These are phyloP conservation scores for Condylostylus longicornis DNA, from an alignment of 1,140 invertebrate species.

Conservation along the genomic window DNA sequence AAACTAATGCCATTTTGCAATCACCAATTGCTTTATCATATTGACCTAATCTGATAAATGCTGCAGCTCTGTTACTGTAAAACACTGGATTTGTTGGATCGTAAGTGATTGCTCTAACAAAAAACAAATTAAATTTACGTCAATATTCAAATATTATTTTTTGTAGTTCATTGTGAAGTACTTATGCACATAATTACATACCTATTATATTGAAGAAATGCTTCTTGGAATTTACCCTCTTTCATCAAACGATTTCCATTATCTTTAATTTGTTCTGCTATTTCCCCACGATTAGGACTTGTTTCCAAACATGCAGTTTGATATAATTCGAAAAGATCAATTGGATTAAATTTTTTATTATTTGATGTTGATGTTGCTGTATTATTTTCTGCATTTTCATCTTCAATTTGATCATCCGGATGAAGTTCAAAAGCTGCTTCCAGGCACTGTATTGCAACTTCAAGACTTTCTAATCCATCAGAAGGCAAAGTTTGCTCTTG, in stretches of 20 bases:
- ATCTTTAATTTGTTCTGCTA: constrained; percentile 64
- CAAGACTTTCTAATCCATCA: constrained; percentile 64
- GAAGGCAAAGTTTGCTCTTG: constrained; percentile 23
- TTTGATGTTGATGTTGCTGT: constrained; percentile 2
- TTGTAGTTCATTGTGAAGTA: constrained; percentile 22
- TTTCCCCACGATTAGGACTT: constrained; percentile 38
- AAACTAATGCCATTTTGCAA: constrained; percentile 69
- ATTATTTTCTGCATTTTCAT: constrained; percentile 4
- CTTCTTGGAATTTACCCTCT: constrained; percentile 58
- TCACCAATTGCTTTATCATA: constrained; percentile 72
- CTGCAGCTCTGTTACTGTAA: constrained; percentile 88
- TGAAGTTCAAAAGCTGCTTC: constrained; percentile 60
- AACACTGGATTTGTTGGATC: constrained; percentile 82
- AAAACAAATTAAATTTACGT: constrained; percentile 15
- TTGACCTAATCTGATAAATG: constrained; percentile 71
- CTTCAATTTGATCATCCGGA: constrained; percentile 33
- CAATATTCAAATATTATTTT: background rate
- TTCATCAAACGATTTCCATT: constrained; percentile 82
- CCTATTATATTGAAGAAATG: constrained; percentile 65
- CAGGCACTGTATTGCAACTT: constrained; percentile 71
- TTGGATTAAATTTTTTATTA: constrained; percentile 22
- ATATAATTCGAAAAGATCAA: constrained; percentile 36
- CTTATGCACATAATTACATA: no score
- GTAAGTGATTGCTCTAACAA: constrained; percentile 58
- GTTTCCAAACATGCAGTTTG: constrained; percentile 26